Base-by-base conservation (phyloP, 2,113 vertebrate genomes). In the Aphelocoma coerulescens region DNA sequence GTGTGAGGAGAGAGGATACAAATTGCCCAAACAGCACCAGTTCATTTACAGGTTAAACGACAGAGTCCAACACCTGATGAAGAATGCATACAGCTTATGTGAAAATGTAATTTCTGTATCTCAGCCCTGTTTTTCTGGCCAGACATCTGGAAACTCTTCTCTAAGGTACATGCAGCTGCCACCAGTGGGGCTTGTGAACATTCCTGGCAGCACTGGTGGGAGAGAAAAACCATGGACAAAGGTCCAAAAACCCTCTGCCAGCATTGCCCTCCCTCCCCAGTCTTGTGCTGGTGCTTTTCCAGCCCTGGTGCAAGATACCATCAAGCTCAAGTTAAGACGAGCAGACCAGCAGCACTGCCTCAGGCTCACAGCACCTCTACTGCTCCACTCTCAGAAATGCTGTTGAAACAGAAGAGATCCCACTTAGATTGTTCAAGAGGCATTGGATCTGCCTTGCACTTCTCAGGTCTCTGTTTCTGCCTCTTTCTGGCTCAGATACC, bases 401-500 rank as follows among this genome's bases (percentile, higher is more conserved):
- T 75, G 21, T 17, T 58, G 11, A n/a, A 85, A 39, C 4, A n/a
- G 28, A 23, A 63, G 8, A 46, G 33, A 51, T 3, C 3, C 12
- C 26, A 27, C 44, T 43, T 15, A 16, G 4, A 67, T 14, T 24
- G 13, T 10, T 52, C 10, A 43, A 37, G 27, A 74, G 28, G 48
- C 7, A 6, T 0, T 39, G 9, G 11, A 37, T 55, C 75, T 74
- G 61, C 16, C 49, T 57, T 46, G 33, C 0, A 0, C 28, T 82
- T 39, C 39, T 28, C 52, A 54, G n/a, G 49, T 51, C 37, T 52
- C 7, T 5, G 20, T 55, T 68, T 72, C 66, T 63, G 13, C 43
- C 30, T 54, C 32, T 51, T 83, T 73, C 30, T 35, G 11, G 6
- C 22, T 78, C 30, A 35, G 26, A 2, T 32, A 21, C 13, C 26